phyloP scores from a whole-genome alignment of 1,140 invertebrate species.

The Heliconius eleuchia region DNA sequence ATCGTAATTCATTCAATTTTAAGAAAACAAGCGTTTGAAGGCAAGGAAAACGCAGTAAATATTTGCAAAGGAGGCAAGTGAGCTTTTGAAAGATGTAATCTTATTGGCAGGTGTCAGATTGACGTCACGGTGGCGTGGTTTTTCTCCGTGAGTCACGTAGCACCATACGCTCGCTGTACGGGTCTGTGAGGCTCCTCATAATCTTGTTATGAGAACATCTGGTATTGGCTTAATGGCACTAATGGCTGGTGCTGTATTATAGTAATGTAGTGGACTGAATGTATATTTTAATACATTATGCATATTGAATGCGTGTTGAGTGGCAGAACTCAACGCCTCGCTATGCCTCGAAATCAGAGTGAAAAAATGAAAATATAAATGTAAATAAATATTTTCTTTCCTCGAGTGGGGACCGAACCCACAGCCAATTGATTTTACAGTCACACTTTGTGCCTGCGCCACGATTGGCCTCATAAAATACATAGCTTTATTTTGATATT shows the following conservation, averaged over 20 bases:
- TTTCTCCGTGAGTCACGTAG: neutral
- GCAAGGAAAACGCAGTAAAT: neutral
- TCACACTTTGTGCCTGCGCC: no score
- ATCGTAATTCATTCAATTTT: neutral
- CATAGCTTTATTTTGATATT: no score
- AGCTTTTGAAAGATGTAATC: conserved; percentile 4
- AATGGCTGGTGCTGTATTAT: neutral
- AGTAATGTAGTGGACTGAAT: neutral
- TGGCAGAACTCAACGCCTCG: no score
- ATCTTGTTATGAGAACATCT: conserved; percentile 14
- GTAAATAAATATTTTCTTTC: no score
- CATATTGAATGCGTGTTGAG: no score
- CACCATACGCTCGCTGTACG: neutral
- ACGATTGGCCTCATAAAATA: no score
- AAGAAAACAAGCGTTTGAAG: neutral
- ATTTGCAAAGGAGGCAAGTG: conserved; percentile 1
- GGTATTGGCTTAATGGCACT: conserved; percentile 4
- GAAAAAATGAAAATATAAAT: no score
- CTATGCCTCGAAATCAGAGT: no score
- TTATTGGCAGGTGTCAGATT: conserved; percentile 21
- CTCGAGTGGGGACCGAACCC: no score
- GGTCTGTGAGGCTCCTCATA: neutral
- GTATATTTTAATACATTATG: no score
- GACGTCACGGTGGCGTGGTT: conserved; percentile 13
- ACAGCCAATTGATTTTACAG: no score